Evolutionary conservation across 2,113 vertebrate species (phyloP).

Genomic region (Aphelocoma coerulescens): DNA sequence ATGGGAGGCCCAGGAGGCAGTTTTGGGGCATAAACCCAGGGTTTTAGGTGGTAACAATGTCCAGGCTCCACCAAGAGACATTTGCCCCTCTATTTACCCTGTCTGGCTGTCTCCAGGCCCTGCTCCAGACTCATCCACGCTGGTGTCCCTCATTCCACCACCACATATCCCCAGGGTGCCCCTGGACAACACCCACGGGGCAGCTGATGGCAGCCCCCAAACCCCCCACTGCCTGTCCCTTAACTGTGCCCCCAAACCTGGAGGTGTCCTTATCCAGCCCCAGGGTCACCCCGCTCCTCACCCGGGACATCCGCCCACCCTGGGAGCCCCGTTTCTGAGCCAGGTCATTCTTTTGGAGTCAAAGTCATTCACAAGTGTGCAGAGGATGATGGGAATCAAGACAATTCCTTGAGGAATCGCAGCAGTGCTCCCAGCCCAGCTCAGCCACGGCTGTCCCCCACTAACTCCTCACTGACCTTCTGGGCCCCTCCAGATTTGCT

Average conservation of each 20-base stretch:
- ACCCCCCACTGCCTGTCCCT: background rate
- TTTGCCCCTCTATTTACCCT: background rate
- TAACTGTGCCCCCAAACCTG: accelerated
- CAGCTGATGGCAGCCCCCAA: background rate
- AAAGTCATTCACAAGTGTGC: background rate
- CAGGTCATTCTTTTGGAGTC: background rate
- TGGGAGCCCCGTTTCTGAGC: background rate
- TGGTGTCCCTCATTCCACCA: background rate
- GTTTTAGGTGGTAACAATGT: background rate
- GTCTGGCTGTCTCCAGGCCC: background rate
- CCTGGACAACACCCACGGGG: background rate
- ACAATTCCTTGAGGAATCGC: background rate
- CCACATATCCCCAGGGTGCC: accelerated
- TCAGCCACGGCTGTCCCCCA: background rate
- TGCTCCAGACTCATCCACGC: background rate
- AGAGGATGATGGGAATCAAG: background rate
- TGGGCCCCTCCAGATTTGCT: background rate
- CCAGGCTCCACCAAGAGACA: accelerated
- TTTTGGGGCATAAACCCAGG: background rate
- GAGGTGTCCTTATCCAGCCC: background rate
- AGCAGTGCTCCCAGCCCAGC: background rate
- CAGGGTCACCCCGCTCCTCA: accelerated
- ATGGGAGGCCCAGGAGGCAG: background rate
- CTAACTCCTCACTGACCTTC: background rate
- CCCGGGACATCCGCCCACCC: background rate